Conservation (phyloP, 1,140 invertebrate genomes). For the Nephila pilipes region DNA sequence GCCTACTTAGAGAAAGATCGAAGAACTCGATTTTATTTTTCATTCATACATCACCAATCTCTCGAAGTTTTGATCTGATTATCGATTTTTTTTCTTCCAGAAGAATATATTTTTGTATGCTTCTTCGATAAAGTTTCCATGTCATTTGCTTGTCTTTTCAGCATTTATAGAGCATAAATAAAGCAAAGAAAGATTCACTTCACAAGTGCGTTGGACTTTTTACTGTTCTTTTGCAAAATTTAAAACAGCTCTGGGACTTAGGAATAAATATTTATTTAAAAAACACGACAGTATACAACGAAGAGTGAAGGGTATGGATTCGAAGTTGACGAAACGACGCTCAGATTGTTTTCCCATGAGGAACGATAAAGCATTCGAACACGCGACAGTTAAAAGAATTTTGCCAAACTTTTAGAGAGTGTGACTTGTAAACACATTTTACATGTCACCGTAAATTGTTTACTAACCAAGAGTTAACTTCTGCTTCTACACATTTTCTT, state of each 20-base stretch:
- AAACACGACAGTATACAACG: not conserved
- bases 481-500: not conserved
- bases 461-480: not conserved
- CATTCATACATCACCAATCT: slow-evolving; percentile 11
- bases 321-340: not conserved
- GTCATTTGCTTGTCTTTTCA: slow-evolving; percentile 41
- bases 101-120: not conserved
- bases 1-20: slow-evolving; percentile 19
- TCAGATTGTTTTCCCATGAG: slow-evolving; percentile 1
- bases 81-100: not conserved
- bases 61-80: not conserved
- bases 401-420: not conserved
- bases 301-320: not conserved
- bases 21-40: not conserved
- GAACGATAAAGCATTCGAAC: not conserved
- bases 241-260: not conserved
- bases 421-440: not conserved
- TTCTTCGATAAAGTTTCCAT: not conserved
- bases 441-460: not conserved
- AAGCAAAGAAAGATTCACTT: not conserved
- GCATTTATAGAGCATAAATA: slow-evolving; percentile 59
- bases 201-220: not conserved
- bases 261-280: slow-evolving; percentile 4
- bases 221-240: not conserved
- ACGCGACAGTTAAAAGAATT: not conserved